Evolutionary conservation across 37 sponge, comb jelly and placozoan species (phyloP).

Genomic region (Spongilla lacustris): DNA sequence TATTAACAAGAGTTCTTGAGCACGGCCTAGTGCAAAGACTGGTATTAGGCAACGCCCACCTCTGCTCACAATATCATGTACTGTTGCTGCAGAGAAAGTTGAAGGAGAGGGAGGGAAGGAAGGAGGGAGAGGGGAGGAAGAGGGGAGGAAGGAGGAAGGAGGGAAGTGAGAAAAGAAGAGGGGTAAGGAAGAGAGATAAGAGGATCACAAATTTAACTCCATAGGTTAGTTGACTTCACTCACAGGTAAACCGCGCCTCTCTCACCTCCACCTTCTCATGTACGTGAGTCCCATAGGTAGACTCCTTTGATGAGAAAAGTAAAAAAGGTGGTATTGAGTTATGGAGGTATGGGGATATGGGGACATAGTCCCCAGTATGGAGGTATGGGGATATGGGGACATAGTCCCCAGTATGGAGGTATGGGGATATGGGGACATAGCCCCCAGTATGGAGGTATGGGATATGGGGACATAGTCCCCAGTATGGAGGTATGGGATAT

Average conservation of each 20-base stretch:
- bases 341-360: no score
- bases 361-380: no score
- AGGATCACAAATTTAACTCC: background rate
- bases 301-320: constrained; percentile 77
- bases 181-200: background rate
- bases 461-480: no score
- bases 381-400: no score
- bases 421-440: no score
- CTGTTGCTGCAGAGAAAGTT: constrained; percentile 36
- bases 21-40: constrained; percentile 98
- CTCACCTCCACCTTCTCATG: constrained; percentile 92
- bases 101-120: background rate
- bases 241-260: constrained; percentile 91
- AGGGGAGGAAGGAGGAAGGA: background rate
- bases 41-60: constrained; percentile 98
- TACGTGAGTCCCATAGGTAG: constrained; percentile 95
- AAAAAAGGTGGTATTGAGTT: background rate
- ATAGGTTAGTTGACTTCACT: background rate
- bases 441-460: no score
- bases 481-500: no score
- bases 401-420: no score
- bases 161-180: background rate
- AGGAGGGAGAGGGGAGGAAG: background rate
- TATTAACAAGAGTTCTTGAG: constrained; percentile 95
- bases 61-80: constrained; percentile 94